Base-by-base conservation (phyloP, 2,113 vertebrate genomes). In the Chloebia gouldiae region DNA sequence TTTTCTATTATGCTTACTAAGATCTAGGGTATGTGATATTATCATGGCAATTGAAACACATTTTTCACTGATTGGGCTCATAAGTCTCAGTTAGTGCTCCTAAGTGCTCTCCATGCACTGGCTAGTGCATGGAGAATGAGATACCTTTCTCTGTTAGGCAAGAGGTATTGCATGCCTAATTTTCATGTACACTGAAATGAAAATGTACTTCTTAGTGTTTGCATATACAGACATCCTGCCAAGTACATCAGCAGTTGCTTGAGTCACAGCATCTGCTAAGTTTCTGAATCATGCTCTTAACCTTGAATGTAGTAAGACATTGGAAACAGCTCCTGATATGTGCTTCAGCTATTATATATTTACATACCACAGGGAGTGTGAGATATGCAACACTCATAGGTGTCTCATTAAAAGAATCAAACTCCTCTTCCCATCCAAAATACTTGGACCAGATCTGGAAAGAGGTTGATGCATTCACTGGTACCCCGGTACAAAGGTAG, bases 261-360 rank as follows among this genome's bases (percentile, higher is more conserved):
- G 95, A 97, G 82, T 97, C 94, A 97, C 80, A 94, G 87, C 92
- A 94, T 96, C 91, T 97, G 95, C 39, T 95, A 91, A 92, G 83
- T 89, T 94, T 93, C 84, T 96, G 95, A 97, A 90, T 97, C 95
- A 96, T 45, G 18, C 57, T 93, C 68, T 83, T 93, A 94, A 94
- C 86, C 90, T 90, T 84, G 72, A 75, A 75, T 39, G 44, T 81
- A 93, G 72, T 92, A 86, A 93, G 87, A 92, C 72, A n/a, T 75
- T 81, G 83, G 82, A 94, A 93, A 66, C 56, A 78, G 56, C 28
- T 93, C 81, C 56, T 60, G 60, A 37, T 83, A 66, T 81, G 79
- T 78, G 49, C 60, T 83, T 84, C 59, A 39, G 81, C 79, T 86
- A 40, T 80, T 88, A 56, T 45, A 24, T 81, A 88, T 83, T 76